Evolutionary conservation across 1,140 invertebrate species (phyloP), one percentile per base, ranked within the genome.

Genomic region (Polypedilum pembai): DNA sequence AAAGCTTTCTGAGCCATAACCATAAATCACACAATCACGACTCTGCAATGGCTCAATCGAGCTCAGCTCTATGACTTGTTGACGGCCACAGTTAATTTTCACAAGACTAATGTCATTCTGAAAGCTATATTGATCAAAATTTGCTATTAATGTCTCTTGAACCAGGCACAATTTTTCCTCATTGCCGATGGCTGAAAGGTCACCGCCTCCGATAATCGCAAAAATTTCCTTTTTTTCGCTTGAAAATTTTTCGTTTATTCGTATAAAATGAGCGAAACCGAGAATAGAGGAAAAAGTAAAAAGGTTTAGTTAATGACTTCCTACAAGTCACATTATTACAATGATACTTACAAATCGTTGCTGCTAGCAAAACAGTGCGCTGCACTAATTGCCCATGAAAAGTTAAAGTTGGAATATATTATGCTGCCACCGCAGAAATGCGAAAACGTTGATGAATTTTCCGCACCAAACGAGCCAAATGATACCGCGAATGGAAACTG

Each of bases 401-500:
- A 66, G 1, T 17, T 18, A 7, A 18, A n/a, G 17, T 66, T 56
- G n/a, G 7, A n/a, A 17, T 3, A n/a, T 2, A 66, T 66, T 8
- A 66, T 17, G n/a, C n/a, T 66, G 2, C 63, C 63, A n/a, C 63
- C 63, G 17, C 63, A 66, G 18, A 66, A 15, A n/a, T 66, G 63
- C 7, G 17, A 17, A 18, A 66, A 66, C 17, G 63, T 2, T 66
- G 63, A 45, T 12, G 8, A 12, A 45, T 45, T 66, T 17, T 66
- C 63, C 5, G 1, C n/a, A 17, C n/a, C 8, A 8, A 12, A 17
- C 3, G 7, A 66, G 1, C 63, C 63, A 20, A 66, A 66, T 20
- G 63, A 66, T 17, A 66, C 63, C 7, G 63, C 63, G 17, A 66
- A 66, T 15, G 17, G 63, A 66, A 66, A 56, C n/a, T 56, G 45